Percentiles rank a stretch among this genome's conserved stretches.
These are phyloP conservation scores for Chlorops oryzae DNA, from an alignment of 1,140 invertebrate genomes.

Conservation along the genomic window DNA sequence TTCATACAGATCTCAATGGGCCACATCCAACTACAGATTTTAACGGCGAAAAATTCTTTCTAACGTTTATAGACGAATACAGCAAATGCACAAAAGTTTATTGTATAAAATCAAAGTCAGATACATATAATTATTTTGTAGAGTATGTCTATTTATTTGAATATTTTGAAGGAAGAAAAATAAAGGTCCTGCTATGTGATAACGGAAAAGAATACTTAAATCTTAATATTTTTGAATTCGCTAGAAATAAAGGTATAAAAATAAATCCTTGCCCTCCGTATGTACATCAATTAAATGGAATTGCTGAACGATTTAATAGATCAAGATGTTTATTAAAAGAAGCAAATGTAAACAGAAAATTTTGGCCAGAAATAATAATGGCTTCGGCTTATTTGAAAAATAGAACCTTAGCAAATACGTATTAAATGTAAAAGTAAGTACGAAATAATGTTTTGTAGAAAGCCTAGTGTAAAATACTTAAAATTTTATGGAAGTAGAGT, in stretches of 20 bases:
- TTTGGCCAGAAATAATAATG: too few relatives aligned
- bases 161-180: not conserved
- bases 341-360: too few relatives aligned
- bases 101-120: not conserved
- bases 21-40: slow-evolving; percentile 25
- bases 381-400: too few relatives aligned
- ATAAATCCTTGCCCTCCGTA: slow-evolving; percentile 19
- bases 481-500: slow-evolving; percentile 27
- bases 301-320: too few relatives aligned
- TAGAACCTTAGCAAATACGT: slow-evolving; percentile 28
- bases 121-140: not conserved
- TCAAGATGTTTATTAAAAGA: too few relatives aligned
- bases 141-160: slow-evolving; percentile 2
- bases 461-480: slow-evolving; percentile 36
- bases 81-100: slow-evolving; percentile 1
- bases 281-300: slow-evolving; percentile 47
- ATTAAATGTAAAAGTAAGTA: slow-evolving; percentile 42
- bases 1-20: slow-evolving; percentile 26
- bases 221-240: slow-evolving; percentile 9
- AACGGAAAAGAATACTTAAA: slow-evolving; percentile 24
- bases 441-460: slow-evolving; percentile 40
- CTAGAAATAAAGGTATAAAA: slow-evolving; percentile 15
- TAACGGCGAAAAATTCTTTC: slow-evolving; percentile 36
- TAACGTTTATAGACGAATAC: slow-evolving; percentile 11
- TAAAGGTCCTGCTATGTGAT: slow-evolving; percentile 19